These are phyloP conservation scores for Hydractinia symbiolongicarpus DNA, from an alignment of 30 jellyfish, hydroid and myxozoan species.

Conservation along the genomic window DNA sequence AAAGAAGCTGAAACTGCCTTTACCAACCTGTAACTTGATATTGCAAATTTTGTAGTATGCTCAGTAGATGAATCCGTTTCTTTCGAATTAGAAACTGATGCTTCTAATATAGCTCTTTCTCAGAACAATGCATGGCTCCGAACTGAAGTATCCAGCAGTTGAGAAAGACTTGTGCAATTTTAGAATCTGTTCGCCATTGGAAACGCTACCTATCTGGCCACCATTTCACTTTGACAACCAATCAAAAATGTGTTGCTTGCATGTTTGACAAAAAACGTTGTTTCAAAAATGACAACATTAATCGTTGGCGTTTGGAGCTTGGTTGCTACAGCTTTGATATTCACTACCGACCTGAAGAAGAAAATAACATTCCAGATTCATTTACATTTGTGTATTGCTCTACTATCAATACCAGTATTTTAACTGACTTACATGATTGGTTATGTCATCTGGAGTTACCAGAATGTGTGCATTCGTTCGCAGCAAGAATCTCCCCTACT, in stretches of 20 bases:
- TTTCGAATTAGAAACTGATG: constrained; percentile 60
- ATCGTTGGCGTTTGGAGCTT: constrained; percentile 47
- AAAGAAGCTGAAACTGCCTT: constrained; percentile 36
- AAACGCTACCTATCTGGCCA: constrained; percentile 48
- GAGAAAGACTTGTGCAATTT: constrained; percentile 46
- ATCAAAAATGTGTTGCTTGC: constrained; percentile 57
- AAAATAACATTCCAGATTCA: constrained; percentile 35
- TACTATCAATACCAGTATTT: background rate
- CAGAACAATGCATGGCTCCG: constrained; percentile 31
- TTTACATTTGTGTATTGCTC: constrained; percentile 24
- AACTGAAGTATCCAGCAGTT: constrained; percentile 28
- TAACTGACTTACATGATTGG: background rate
- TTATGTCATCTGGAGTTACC: constrained; percentile 45
- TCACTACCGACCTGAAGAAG: constrained; percentile 23
- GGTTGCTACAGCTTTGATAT: constrained; percentile 47
- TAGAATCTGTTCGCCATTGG: constrained; percentile 57
- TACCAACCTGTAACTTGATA: constrained; percentile 17
- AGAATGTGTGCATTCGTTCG: constrained; percentile 33
- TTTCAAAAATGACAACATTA: constrained; percentile 33
- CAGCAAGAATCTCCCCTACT: constrained; percentile 26
- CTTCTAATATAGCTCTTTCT: constrained; percentile 40
- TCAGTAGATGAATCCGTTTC: no score
- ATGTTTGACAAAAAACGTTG: constrained; percentile 45
- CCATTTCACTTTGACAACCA: constrained; percentile 63
- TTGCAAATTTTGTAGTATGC: background rate